Percentiles rank a stretch among this genome's conserved stretches.
phyloP scores from a whole-genome alignment of 2,888 invertebrate species.

The Keiferia lycopersicella region DNA sequence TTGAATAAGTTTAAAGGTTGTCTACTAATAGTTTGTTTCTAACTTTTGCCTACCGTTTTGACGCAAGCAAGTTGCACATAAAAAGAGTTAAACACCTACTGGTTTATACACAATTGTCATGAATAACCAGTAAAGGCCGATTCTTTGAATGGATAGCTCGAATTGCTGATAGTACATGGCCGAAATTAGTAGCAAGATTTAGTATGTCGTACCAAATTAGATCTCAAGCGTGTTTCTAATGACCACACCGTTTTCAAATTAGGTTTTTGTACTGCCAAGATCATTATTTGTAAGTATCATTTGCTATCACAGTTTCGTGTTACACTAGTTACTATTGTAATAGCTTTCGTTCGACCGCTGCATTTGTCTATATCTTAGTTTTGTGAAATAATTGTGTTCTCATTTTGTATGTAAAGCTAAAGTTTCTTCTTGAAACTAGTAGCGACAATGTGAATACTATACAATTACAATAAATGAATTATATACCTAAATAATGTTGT shows the following conservation, averaged over 20 bases:
- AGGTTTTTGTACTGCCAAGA: slow-evolving; percentile 53
- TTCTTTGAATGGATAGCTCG: neutral
- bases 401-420: slow-evolving; percentile 76
- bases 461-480: slow-evolving; percentile 81
- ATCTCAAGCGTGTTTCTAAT: neutral
- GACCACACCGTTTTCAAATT: neutral
- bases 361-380: slow-evolving; percentile 74
- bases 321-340: slow-evolving; percentile 50
- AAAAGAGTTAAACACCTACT: too few relatives aligned
- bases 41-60: too few relatives aligned
- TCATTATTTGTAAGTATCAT: slow-evolving; percentile 49
- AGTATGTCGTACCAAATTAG: neutral
- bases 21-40: too few relatives aligned
- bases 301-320: slow-evolving; percentile 43
- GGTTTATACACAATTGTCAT: too few relatives aligned
- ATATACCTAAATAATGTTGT: slow-evolving; percentile 62
- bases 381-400: slow-evolving; percentile 75
- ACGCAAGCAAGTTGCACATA: too few relatives aligned
- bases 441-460: slow-evolving; percentile 79
- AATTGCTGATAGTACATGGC: neutral
- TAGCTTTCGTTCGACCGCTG: slow-evolving; percentile 71
- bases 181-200: neutral
- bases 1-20: neutral
- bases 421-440: slow-evolving; percentile 73
- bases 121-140: neutral